A percentile compares a stretch with the other conserved stretches of the same genome.
These are phyloP conservation scores for Heterodera carotae DNA, from an alignment of 1,140 invertebrate genomes.

Conservation along the genomic window DNA sequence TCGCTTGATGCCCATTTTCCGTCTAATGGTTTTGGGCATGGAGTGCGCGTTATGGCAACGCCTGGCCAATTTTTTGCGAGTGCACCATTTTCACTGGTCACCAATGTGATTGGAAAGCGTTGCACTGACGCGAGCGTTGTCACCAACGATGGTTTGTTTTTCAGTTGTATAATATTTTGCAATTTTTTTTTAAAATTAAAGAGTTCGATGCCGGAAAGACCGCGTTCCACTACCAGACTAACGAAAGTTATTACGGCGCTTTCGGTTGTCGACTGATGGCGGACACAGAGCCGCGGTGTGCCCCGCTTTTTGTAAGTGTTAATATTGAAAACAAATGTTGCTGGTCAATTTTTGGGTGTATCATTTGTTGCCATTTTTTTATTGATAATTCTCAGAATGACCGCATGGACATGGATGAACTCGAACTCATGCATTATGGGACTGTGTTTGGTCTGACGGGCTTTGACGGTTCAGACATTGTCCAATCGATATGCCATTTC, in stretches of 20 bases:
- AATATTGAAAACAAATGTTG: too few relatives aligned
- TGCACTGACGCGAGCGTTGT: constrained; percentile 67
- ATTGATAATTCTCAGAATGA: too few relatives aligned
- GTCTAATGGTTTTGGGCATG: constrained; percentile 66
- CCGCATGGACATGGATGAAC: background rate
- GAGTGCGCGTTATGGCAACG: constrained; percentile 81
- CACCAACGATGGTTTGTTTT: constrained; percentile 50
- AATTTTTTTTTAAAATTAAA: constrained; percentile 24
- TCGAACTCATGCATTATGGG: constrained; percentile 1
- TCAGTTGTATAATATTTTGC: constrained; percentile 3
- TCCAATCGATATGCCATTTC: constrained; percentile 45
- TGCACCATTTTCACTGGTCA: constrained; percentile 87
- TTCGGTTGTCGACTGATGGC: constrained; percentile 80
- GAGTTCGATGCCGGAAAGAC: constrained; percentile 67
- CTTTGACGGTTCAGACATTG: constrained; percentile 32
- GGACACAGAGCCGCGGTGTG: constrained; percentile 43
- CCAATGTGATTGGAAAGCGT: constrained; percentile 81
- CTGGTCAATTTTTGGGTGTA: too few relatives aligned
- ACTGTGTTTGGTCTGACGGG: constrained; percentile 25
- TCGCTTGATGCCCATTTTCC: constrained; percentile 81
- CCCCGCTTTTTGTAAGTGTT: constrained; percentile 43
- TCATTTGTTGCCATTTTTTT: too few relatives aligned
- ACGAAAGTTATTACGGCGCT: constrained; percentile 93
- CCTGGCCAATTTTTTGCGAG: constrained; percentile 92
- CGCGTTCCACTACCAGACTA: constrained; percentile 87